phyloP scores from a whole-genome alignment of 2,888 invertebrate genomes.

The Zaprionus bogoriensis region DNA sequence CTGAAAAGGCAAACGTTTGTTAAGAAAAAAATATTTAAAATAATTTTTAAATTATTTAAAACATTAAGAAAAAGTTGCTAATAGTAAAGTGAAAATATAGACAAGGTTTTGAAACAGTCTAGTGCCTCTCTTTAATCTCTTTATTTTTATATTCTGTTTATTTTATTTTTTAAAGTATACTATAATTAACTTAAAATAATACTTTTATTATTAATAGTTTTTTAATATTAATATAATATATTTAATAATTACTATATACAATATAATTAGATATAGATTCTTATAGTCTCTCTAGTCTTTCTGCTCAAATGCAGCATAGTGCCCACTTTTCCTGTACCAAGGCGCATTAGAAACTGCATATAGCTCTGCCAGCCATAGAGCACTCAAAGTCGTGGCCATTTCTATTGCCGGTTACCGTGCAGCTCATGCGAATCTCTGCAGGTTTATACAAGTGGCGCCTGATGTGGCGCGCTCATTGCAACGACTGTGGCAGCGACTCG shows the following conservation, averaged over 20 bases:
- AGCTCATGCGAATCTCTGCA: slow-evolving; percentile 51
- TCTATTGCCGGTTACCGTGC: slow-evolving; percentile 49
- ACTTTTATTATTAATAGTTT: no score
- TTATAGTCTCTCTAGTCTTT: not conserved
- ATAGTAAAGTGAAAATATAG: no score
- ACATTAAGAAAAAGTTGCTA: no score
- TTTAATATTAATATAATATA: no score
- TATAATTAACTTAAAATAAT: no score
- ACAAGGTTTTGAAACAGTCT: no score
- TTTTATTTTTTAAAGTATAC: no score
- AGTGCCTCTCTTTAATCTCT: no score
- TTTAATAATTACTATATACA: not conserved
- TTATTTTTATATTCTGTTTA: no score
- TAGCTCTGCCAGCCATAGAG: slow-evolving; percentile 11
- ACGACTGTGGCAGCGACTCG: slow-evolving; percentile 6
- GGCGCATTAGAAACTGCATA: not conserved
- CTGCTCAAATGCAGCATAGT: not conserved
- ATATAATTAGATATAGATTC: not conserved
- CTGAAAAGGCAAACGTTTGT: slow-evolving; percentile 2
- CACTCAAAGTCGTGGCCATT: slow-evolving; percentile 44
- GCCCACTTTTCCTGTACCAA: not conserved
- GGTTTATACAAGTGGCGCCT: slow-evolving; percentile 49
- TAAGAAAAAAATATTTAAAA: no score
- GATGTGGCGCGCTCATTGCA: not conserved
- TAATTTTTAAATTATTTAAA: no score